Evolutionary conservation across 2,113 vertebrate species (phyloP).

Genomic region (Thermophis baileyi): DNA sequence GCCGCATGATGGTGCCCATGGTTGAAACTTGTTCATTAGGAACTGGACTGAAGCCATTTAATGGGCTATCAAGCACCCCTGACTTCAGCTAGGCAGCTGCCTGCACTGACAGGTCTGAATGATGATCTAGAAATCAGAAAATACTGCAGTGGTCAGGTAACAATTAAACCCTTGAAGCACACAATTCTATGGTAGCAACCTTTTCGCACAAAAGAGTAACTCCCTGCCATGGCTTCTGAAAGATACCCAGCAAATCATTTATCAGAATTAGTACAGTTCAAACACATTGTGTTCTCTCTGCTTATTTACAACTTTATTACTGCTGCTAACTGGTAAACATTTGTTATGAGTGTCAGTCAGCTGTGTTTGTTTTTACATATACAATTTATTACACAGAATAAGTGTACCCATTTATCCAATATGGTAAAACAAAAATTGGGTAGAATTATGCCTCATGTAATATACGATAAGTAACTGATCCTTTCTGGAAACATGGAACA

Average conservation of each 20-base stretch:
- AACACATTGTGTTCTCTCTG: not conserved
- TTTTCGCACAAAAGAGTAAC: not conserved
- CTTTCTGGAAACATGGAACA: not conserved
- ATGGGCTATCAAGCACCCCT: not conserved
- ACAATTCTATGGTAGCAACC: not conserved
- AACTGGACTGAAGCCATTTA: conserved; percentile 13
- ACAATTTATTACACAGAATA: not conserved
- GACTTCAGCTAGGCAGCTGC: not conserved
- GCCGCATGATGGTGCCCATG: not conserved
- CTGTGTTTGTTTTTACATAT: not conserved
- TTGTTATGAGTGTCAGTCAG: not conserved
- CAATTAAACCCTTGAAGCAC: conserved; percentile 11
- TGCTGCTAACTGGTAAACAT: not conserved
- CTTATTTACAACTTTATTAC: not conserved
- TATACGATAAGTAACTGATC: not conserved
- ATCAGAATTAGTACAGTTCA: not conserved
- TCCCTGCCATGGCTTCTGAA: not conserved
- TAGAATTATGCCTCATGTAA: not conserved
- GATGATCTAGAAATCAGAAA: conserved; percentile 9
- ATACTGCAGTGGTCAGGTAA: conserved; percentile 1
- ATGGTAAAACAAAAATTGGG: not conserved
- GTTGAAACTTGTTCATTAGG: conserved; percentile 8
- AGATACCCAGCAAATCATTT: conserved; percentile 14
- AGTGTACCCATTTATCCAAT: not conserved
- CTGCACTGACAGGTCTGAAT: conserved; percentile 8